Conservation (phyloP, 2,888 invertebrate genomes). For the Drosophila dives region DNA sequence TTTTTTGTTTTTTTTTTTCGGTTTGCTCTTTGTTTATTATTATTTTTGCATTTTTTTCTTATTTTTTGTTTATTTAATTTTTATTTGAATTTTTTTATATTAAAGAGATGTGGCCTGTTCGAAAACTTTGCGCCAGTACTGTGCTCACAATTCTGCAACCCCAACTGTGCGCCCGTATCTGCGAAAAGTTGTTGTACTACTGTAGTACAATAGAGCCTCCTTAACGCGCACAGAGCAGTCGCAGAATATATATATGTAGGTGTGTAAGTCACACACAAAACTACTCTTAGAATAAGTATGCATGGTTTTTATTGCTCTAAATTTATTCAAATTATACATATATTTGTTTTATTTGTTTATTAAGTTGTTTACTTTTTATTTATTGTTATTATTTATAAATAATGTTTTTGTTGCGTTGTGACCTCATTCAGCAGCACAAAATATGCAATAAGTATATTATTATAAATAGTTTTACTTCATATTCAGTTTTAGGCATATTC, state of each 20-base stretch:
- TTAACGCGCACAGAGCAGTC: constrained; percentile 24
- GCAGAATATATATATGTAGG: constrained; percentile 37
- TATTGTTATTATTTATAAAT: constrained; percentile 28
- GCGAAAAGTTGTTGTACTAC: constrained; percentile 7
- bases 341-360: constrained; percentile 46
- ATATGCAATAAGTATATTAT: constrained; percentile 71
- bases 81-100: constrained; percentile 19
- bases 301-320: constrained; percentile 66
- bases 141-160: constrained; percentile 31
- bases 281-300: constrained; percentile 33
- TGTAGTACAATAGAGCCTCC: constrained; percentile 15
- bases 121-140: constrained; percentile 53
- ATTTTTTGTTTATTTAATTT: constrained; percentile 18
- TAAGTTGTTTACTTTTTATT: constrained; percentile 8
- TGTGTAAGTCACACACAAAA: constrained; percentile 9
- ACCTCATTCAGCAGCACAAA: constrained; percentile 79
- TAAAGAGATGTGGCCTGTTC: constrained; percentile 32
- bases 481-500: constrained; percentile 52
- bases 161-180: constrained; percentile 17
- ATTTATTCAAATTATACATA: constrained; percentile 51
- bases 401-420: constrained; percentile 73
- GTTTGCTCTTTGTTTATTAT: constrained; percentile 19
- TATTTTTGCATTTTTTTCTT: constrained; percentile 23
- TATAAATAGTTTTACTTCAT: constrained; percentile 57
- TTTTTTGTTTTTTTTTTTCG: constrained; percentile 3